Base-by-base conservation (phyloP, 2,888 invertebrate species). In the Chironomus riparius region DNA sequence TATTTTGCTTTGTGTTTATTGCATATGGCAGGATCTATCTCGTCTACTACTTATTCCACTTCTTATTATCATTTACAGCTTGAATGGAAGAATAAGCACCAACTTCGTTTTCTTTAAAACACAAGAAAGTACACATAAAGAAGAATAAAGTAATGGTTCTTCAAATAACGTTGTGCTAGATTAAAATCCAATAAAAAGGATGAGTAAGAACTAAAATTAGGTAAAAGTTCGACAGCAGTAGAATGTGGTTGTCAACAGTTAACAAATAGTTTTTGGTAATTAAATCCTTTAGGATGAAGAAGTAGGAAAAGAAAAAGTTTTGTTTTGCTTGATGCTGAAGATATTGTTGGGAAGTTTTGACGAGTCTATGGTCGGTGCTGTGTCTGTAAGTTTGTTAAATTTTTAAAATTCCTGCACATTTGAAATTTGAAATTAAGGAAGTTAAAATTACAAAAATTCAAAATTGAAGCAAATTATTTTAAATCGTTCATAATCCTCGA, bases 211-310 rank as follows among this genome's bases (percentile, higher is more conserved):
- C 13, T 22, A 5, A 65, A 65, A 21, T 24, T 24, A 65, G 10
- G 65, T 24, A 21, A 65, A 21, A 65, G 24, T 65, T 65, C 5
- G 21, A 24, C 22, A 62, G 7, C 10, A 62, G 10, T 22, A 21
- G 62, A 65, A 24, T 65, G 65, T 13, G 65, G 65, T 65, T 62
- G 72, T 72, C 72, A 72, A 62, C 71, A 72, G 72, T 72, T 72
- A 72, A 72, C 72, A 72, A 72, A 72, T 72, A 72, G 72, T 72
- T 72, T 72, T 13, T 15, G 72, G 47, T 72, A 72, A 72, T 72
- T 72, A 72, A 72, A 72, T 62, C 62, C 65, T 65, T 65, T 24
- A 7, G 10, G 38, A 38, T 38, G 38, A 38, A 38, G 38, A 38
- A 38, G 38, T 10, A 38, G 38, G 38, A 38, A 10, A 38, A 38